Evolutionary conservation across 2,797 vertebrate genomes (phyloP).

Genomic region (Octomys mimax): DNA sequence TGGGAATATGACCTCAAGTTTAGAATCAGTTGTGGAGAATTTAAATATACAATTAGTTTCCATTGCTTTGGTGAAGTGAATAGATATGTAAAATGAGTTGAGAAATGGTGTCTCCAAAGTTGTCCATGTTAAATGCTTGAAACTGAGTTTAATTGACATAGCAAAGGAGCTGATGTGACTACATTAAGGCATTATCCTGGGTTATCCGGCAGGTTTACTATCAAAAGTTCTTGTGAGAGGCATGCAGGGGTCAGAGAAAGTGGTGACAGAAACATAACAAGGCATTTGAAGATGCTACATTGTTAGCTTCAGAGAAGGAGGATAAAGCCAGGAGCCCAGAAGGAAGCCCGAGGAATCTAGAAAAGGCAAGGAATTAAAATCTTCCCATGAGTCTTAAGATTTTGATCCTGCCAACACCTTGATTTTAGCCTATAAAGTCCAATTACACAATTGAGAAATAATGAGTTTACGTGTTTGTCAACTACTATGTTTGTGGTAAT

Average conservation of each 20-base stretch:
- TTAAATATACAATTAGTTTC: slow-evolving; percentile 3
- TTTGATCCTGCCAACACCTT: not conserved
- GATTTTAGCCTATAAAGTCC: not conserved
- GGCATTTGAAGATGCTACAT: not conserved
- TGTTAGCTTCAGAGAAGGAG: not conserved
- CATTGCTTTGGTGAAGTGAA: slow-evolving; percentile 60
- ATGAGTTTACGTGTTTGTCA: not conserved
- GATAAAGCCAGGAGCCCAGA: not conserved
- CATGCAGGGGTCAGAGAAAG: not conserved
- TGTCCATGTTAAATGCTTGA: not conserved
- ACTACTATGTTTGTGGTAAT: not conserved
- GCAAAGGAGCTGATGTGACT: not conserved
- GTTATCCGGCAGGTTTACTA: not conserved
- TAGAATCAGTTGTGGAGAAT: slow-evolving; percentile 50
- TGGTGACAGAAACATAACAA: not conserved
- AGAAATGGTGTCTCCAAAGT: not conserved
- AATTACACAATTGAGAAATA: not conserved
- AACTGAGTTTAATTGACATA: not conserved
- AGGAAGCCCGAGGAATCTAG: not conserved
- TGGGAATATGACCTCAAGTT: slow-evolving; percentile 46
- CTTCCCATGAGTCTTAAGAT: not conserved
- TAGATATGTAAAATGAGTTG: not conserved
- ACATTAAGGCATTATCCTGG: not conserved
- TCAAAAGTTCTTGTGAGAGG: not conserved
- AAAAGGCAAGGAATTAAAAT: not conserved